Evolutionary conservation across 1,140 invertebrate species (phyloP), one percentile per base, ranked within the genome.

Genomic region (Sycophila sp.): DNA sequence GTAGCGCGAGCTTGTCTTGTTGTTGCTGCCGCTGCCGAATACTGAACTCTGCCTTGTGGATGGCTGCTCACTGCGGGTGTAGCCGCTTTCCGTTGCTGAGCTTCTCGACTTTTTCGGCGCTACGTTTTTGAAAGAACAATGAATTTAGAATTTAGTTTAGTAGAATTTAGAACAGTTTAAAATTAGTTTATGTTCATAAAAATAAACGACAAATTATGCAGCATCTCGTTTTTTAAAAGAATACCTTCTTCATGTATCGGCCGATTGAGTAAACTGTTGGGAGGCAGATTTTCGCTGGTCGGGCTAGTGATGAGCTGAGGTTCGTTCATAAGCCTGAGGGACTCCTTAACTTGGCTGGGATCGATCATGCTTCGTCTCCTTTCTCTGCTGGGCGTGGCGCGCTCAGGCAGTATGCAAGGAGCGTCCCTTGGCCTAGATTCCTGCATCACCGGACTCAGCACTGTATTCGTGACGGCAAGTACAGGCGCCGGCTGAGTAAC

Each of bases 301-400:
- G 70, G 64, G 8, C 58, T 55, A 19, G 32, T 30, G 3, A 55
- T 32, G 11, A 58, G 40, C 28, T 69, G 49, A 2, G 73, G 55
- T 4, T 75, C 59, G 28, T 70, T 51, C 32, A 58, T 63, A 13
- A 70, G n/a, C 19, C 67, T 53, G 1, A 58, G 11, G 5, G 72
- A 73, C n/a, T 73, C 68, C 34, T 77, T 79, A 0, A 84, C 82
- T 53, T 88, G 87, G 13, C 83, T 83, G 0, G 87, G 87, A 71
- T 88, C 87, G 42, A 88, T 88, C 84, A 87, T 86, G 62, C 86
- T 87, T 10, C 85, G 76, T 5, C 84, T 79, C 36, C 87, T 78
- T 30, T 87, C 86, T 15, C 86, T 80, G 63, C 83, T 85, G 10
- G 79, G 77, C 0, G 84, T 77, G 0, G 85, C 85, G 58, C 84